Base-by-base conservation (phyloP, 1,140 invertebrate genomes). In the Lycorma delicatula region DNA sequence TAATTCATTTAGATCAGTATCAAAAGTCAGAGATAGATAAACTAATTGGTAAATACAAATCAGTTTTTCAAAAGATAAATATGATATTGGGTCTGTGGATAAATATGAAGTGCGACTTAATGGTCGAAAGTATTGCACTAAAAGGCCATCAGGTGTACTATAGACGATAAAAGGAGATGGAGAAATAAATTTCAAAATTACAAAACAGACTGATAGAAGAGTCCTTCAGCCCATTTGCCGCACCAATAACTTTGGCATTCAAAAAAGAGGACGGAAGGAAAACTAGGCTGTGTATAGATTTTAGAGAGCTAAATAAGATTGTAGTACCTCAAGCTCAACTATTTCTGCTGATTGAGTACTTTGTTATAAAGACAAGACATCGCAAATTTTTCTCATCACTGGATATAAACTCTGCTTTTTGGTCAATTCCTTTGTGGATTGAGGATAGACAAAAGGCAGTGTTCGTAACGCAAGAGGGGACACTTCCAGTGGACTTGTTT, bases 391-490 rank as follows among this genome's bases (percentile, higher is more conserved):
- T n/a, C n/a, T n/a, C n/a, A n/a, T n/a, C n/a, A n/a, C n/a, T n/a
- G n/a, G n/a, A n/a, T n/a, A n/a, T n/a, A n/a, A n/a, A n/a, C n/a
- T n/a, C n/a, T n/a, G n/a, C n/a, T n/a, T n/a, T n/a, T n/a, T n/a
- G n/a, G n/a, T n/a, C n/a, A n/a, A n/a, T n/a, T n/a, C n/a, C n/a
- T n/a, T n/a, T n/a, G n/a, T n/a, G n/a, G n/a, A n/a, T n/a, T n/a
- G n/a, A n/a, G n/a, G n/a, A n/a, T n/a, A n/a, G n/a, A n/a, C n/a
- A n/a, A 59, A 62, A 73, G 55, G 71, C 68, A 23, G 69, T 50
- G 16, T 70, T 74, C 63, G 63, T 74, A n/a, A 69, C 67, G 50
- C 69, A 72, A 47, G 60, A 69, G 41, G 68, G 70, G n/a, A 11
- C 65, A 69, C 51, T 70, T 38, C 49, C 67, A 72, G 61, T 72